phyloP scores from a whole-genome alignment of 2,113 vertebrate genomes.

The Gambusia affinis region DNA sequence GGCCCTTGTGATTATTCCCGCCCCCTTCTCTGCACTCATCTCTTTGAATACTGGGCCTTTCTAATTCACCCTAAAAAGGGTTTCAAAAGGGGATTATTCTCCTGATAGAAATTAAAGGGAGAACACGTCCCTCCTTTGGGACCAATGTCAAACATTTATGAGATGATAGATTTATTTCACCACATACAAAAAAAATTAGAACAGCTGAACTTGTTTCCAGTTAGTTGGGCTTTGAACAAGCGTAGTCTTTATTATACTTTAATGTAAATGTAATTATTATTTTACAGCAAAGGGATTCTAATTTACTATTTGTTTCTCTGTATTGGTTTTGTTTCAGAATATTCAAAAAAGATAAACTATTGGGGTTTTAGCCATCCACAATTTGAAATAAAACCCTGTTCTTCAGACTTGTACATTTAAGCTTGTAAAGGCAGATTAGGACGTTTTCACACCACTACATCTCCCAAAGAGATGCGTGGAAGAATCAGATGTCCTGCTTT shows the following conservation, averaged over 20 bases:
- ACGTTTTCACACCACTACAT: no score
- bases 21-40: conserved; percentile 70
- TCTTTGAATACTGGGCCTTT: conserved; percentile 78
- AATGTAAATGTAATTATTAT: neutral
- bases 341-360: neutral
- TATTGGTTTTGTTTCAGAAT: neutral
- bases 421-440: no score
- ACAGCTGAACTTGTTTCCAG: conserved; percentile 25
- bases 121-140: conserved; percentile 73
- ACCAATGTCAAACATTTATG: conserved; percentile 76
- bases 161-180: conserved; percentile 55
- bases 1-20: conserved; percentile 78
- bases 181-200: conserved; percentile 38
- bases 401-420: neutral
- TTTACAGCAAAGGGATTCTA: neutral
- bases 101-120: conserved; percentile 77
- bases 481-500: neutral
- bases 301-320: neutral
- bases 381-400: neutral
- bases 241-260: neutral
- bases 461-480: no score
- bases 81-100: conserved; percentile 79
- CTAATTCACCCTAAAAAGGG: conserved; percentile 82
- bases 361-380: neutral
- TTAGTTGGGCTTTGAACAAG: conserved; percentile 1